Percentiles rank a stretch among this genome's conserved stretches.
Evolutionary conservation across 2,797 vertebrate genomes (phyloP).

Genomic region (Acrocephalus scirpaceus): DNA sequence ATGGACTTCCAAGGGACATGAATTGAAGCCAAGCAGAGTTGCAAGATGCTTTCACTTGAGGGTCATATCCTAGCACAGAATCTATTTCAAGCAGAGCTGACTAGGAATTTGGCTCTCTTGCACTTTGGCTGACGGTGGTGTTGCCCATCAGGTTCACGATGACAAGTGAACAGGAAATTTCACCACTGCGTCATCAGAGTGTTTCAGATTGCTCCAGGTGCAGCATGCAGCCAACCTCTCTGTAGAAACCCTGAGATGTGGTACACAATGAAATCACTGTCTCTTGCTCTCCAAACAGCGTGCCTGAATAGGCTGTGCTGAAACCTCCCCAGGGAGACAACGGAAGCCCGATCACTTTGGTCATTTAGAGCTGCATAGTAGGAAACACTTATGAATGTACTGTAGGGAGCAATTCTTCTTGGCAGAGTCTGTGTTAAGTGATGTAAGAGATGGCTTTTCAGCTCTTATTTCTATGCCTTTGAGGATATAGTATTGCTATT

Average conservation of each 20-base stretch:
- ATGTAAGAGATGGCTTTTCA: slow-evolving; percentile 41
- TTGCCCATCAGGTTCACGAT: background rate
- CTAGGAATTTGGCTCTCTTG: slow-evolving; percentile 22
- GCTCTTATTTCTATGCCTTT: slow-evolving; percentile 43
- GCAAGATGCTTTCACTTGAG: background rate
- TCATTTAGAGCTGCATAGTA: background rate
- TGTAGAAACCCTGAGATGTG: background rate
- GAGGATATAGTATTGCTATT: slow-evolving; percentile 32
- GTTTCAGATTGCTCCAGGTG: slow-evolving; percentile 27
- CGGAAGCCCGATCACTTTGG: background rate
- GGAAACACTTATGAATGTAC: slow-evolving; percentile 39
- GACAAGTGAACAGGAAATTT: slow-evolving; percentile 48
- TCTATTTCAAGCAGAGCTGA: background rate
- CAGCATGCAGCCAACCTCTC: background rate
- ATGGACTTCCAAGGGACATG: background rate
- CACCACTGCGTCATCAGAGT: background rate
- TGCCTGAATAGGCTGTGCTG: background rate
- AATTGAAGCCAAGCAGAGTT: background rate
- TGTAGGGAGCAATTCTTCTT: slow-evolving; percentile 43
- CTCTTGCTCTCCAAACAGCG: background rate
- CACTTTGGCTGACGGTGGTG: background rate
- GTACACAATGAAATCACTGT: slow-evolving; percentile 32
- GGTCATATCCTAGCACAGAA: background rate
- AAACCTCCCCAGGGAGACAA: slow-evolving; percentile 8
- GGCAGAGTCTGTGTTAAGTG: slow-evolving; percentile 28